These are phyloP conservation scores for Creontiades dilutus DNA, from an alignment of 2,888 invertebrate species.

Conservation along the genomic window DNA sequence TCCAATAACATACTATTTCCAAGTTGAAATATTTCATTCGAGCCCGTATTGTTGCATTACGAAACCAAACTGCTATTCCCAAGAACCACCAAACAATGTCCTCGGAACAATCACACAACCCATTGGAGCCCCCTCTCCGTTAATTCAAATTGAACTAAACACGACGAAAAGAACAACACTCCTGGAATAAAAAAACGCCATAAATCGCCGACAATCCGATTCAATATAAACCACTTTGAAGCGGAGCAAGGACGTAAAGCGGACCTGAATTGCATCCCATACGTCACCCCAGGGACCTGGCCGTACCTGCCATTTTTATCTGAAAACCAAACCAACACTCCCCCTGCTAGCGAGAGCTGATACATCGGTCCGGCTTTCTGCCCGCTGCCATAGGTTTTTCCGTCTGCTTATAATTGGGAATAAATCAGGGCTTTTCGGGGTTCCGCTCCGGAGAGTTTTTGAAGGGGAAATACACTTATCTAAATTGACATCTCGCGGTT, in stretches of 20 bases:
- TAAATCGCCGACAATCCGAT: slow-evolving; percentile 37
- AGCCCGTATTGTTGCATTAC: no score
- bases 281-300: slow-evolving; percentile 33
- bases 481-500: slow-evolving; percentile 50
- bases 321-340: background rate
- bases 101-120: background rate
- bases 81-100: background rate
- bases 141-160: slow-evolving; percentile 26
- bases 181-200: background rate
- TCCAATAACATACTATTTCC: no score
- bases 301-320: slow-evolving; percentile 39
- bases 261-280: slow-evolving; percentile 22
- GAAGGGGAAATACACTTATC: slow-evolving; percentile 10
- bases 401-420: slow-evolving; percentile 53
- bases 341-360: background rate
- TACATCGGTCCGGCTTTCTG: slow-evolving; percentile 7
- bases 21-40: no score
- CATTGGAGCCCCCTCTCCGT: background rate
- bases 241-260: slow-evolving; percentile 6
- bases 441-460: background rate
- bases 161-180: slow-evolving; percentile 34
- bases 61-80: background rate
- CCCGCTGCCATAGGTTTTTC: slow-evolving; percentile 1
- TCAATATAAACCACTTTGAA: slow-evolving; percentile 34
- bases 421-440: slow-evolving; percentile 37